Conservation (phyloP, 2,888 invertebrate species). For the Morinoia aosen region DNA sequence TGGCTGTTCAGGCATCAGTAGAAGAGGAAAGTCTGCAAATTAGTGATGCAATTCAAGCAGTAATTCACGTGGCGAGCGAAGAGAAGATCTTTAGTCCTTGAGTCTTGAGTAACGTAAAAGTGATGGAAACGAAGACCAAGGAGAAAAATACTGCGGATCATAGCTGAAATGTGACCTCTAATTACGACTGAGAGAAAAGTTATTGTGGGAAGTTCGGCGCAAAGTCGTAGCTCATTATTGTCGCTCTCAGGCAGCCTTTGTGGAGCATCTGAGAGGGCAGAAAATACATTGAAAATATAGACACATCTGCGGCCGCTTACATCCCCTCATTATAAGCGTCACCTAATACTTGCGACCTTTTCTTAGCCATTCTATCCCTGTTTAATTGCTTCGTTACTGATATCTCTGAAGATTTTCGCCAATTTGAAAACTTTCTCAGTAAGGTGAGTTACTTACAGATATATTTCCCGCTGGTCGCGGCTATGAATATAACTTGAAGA, state of each 20-base stretch:
- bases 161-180: neutral
- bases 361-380: neutral
- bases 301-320: neutral
- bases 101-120: neutral
- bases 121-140: neutral
- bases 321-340: neutral
- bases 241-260: neutral
- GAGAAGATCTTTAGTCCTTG: neutral
- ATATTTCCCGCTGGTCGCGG: too few species aligned
- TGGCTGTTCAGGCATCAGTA: neutral
- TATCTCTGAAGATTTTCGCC: neutral
- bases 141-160: neutral
- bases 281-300: too few species aligned
- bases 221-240: neutral
- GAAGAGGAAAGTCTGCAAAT: neutral
- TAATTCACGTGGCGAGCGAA: neutral
- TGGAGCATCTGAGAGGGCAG: neutral
- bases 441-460: neutral
- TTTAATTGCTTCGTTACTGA: neutral
- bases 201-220: neutral
- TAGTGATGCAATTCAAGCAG: neutral
- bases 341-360: neutral
- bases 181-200: neutral
- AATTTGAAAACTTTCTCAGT: neutral
- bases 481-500: neutral